Conservation (phyloP, 2,113 vertebrate species). For the Perca schrenkii region DNA sequence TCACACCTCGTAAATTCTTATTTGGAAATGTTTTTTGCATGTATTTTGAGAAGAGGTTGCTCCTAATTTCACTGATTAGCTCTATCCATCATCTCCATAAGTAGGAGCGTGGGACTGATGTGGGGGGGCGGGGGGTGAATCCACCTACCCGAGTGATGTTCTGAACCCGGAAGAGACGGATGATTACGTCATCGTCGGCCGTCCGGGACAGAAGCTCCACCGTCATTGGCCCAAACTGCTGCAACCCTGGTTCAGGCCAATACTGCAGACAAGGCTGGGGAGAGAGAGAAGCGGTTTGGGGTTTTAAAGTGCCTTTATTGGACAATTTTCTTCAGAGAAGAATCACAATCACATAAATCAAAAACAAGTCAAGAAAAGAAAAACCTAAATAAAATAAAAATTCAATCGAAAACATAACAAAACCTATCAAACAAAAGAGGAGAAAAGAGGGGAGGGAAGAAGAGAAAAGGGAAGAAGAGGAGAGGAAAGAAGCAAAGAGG, state of each 20-base stretch:
- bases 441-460: too few species aligned
- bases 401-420: too few species aligned
- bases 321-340: too few species aligned
- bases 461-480: too few species aligned
- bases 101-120: fast-evolving
- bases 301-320: too few species aligned
- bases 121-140: not conserved
- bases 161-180: constrained; percentile 93
- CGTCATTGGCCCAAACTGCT: constrained; percentile 95
- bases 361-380: too few species aligned
- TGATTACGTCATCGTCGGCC: constrained; percentile 91
- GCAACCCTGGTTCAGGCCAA: constrained; percentile 94
- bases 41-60: not conserved
- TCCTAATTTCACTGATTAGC: not conserved
- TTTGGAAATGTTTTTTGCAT: not conserved
- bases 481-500: too few species aligned
- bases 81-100: not conserved
- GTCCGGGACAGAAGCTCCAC: constrained; percentile 92
- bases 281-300: too few species aligned
- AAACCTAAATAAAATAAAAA: too few species aligned
- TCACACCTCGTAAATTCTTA: not conserved
- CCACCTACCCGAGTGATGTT: constrained; percentile 92
- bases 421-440: not conserved
- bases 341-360: too few species aligned
- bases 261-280: constrained; percentile 89